A percentile compares a stretch with the other conserved stretches of the same genome.
Evolutionary conservation across 2,797 vertebrate genomes (phyloP).

Genomic region (Sebastes flavidus): DNA sequence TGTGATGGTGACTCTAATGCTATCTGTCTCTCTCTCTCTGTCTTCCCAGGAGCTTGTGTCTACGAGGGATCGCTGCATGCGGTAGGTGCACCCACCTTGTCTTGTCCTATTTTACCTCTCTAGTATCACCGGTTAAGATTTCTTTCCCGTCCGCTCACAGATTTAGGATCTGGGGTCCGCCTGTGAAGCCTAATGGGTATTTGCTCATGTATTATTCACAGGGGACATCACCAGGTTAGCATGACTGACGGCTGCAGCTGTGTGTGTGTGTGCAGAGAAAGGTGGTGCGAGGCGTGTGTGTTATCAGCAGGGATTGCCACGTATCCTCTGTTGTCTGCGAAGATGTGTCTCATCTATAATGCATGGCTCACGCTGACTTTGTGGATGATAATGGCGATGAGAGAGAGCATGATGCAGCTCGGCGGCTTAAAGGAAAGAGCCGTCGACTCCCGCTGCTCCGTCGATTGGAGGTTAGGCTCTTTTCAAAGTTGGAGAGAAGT

Average conservation of each 20-base stretch:
- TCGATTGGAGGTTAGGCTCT: slow-evolving; percentile 8
- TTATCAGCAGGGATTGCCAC: slow-evolving; percentile 38
- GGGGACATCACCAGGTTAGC: slow-evolving; percentile 43
- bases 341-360: slow-evolving; percentile 73
- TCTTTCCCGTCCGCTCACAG: background rate
- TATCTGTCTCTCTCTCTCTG: background rate
- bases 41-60: slow-evolving; percentile 75
- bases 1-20: background rate
- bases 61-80: slow-evolving; percentile 73
- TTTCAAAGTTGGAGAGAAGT: slow-evolving; percentile 15
- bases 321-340: slow-evolving; percentile 42
- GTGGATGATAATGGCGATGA: slow-evolving; percentile 63
- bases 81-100: slow-evolving; percentile 70
- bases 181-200: slow-evolving; percentile 45
- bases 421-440: background rate
- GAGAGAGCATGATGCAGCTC: slow-evolving; percentile 22
- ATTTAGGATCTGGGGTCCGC: slow-evolving; percentile 33
- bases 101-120: background rate
- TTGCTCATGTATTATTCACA: slow-evolving; percentile 69
- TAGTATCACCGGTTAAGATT: background rate
- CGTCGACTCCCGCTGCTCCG: background rate
- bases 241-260: slow-evolving; percentile 21
- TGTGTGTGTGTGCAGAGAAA: background rate
- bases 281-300: slow-evolving; percentile 10
- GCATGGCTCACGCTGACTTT: slow-evolving; percentile 58